Base-by-base conservation (phyloP, 2,888 invertebrate genomes). In the Drosophila maculinotata region DNA sequence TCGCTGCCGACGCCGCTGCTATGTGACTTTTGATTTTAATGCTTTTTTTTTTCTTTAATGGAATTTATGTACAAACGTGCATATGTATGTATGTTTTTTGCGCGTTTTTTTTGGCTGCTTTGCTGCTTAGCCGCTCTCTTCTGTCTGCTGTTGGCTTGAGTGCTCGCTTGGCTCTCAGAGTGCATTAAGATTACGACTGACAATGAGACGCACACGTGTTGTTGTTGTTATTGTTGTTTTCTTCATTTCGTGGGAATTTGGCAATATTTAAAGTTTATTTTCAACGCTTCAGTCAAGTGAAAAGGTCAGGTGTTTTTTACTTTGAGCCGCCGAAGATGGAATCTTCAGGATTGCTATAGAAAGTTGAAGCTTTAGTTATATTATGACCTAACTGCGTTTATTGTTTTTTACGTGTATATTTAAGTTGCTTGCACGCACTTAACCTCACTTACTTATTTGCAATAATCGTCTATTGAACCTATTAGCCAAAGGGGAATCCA, bases 401-500 rank as follows among this genome's bases (percentile, higher is more conserved):
- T 36, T 20, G 41, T 47, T 25, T 42, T n/a, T 45, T 39, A 38
- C 45, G 33, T 49, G 38, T 47, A 35, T 52, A 44, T 25, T 17
- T 31, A 12, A 10, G 14, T 33, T 63, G 35, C 47, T 48, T 36
- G 17, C 41, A 36, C 10, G 41, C 35, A 44, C 78, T 53, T 67
- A 85, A 72, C 79, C 75, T 69, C 60, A 83, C 59, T 54, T 33
- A 48, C 63, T 35, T 53, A 69, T 79, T 72, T 56, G 39, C 87
- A 69, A 68, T 83, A 82, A 86, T 82, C 87, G 88, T 62, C 49
- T 88, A 65, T 76, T 88, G 80, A 87, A 82, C 88, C 70, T 64
- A 73, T 66, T 67, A 59, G 67, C 56, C 48, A 67, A n/a, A 56
- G 54, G 68, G 63, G 54, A 86, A 81, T 87, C 81, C 84, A 86